Base-by-base conservation (phyloP, 2,888 invertebrate species). In the Drosophila engyochracea region DNA sequence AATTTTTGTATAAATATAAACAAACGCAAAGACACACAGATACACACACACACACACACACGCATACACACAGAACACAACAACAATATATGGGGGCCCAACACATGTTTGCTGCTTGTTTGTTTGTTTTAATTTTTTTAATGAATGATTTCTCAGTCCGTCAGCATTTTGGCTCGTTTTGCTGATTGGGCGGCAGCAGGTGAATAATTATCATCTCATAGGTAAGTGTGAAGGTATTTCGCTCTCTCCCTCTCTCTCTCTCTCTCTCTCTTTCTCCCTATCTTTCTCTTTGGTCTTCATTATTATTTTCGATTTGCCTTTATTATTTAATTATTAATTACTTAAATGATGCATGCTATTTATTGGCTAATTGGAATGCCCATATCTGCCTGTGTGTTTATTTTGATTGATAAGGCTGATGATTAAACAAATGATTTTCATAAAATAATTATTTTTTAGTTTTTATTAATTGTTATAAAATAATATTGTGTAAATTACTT, bases 121-220 rank as follows among this genome's bases (percentile, higher is more conserved):
- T 86, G 79, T 89, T 89, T 89, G 85, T 87, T 87, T 87, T 89
- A 70, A 82, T 77, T 89, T 80, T 69, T 70, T 81, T 77, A 87
- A 81, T 81, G 79, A 81, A 84, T 81, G 79, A 85, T 90, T 86
- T 88, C 90, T 88, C 82, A 88, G 83, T 85, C 74, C 64, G 70
- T 68, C 63, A 70, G 67, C 82, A 79, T 74, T 79, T 79, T 74
- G 79, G 79, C 54, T 81, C 81, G 82, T 67, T 58, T 52, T 35
- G 28, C 64, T 54, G 64, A 31, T 73, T 73, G 73, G 83, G 64
- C 66, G 76, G 53, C 74, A 83, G 70, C 88, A 90, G 82, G 79
- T 91, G 91, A 91, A 91, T 92, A 92, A 91, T 92, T 92, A 89
- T 87, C 81, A 75, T 79, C 79, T 79, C 74, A 41, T 33, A 41